Evolutionary conservation across 2,888 invertebrate species (phyloP).

Genomic region (Dioctria rufipes): DNA sequence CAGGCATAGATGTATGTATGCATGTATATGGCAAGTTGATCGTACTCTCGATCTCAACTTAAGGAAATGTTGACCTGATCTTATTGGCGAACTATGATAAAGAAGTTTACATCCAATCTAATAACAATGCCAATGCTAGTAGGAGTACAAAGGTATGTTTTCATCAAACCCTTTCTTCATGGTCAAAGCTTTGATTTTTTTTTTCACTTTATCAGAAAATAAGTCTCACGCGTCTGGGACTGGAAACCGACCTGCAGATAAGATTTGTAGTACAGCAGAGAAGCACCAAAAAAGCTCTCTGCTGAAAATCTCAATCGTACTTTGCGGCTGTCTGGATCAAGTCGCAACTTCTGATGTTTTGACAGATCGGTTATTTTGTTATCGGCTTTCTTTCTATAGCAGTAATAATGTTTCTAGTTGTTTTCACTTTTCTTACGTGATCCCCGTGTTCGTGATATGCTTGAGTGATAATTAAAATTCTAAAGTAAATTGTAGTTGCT

Average conservation of each 20-base stretch:
- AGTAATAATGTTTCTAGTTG: neutral
- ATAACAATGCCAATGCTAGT: too few species aligned
- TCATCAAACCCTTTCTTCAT: neutral
- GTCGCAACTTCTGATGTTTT: neutral
- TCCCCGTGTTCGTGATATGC: neutral
- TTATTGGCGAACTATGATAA: neutral
- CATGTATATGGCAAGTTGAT: too few species aligned
- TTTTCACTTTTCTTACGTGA: constrained; percentile 25
- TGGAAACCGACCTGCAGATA: neutral
- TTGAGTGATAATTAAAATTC: constrained; percentile 26
- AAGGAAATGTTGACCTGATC: constrained; percentile 1
- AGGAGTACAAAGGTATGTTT: too few species aligned
- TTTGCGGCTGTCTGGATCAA: neutral
- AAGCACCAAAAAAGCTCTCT: constrained; percentile 10
- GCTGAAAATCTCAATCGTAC: constrained; percentile 9
- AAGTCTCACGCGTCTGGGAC: neutral
- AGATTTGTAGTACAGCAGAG: neutral
- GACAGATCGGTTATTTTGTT: constrained; percentile 1
- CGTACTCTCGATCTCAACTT: neutral
- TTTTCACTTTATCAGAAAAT: neutral
- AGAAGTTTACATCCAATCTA: neutral
- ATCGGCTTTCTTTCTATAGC: constrained; percentile 19
- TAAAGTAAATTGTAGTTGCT: neutral
- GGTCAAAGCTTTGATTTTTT: constrained; percentile 5
- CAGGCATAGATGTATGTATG: too few species aligned